Percentiles rank a stretch among this genome's conserved stretches.
phyloP scores from a whole-genome alignment of 2,113 vertebrate species.

The Haemorhous mexicanus region DNA sequence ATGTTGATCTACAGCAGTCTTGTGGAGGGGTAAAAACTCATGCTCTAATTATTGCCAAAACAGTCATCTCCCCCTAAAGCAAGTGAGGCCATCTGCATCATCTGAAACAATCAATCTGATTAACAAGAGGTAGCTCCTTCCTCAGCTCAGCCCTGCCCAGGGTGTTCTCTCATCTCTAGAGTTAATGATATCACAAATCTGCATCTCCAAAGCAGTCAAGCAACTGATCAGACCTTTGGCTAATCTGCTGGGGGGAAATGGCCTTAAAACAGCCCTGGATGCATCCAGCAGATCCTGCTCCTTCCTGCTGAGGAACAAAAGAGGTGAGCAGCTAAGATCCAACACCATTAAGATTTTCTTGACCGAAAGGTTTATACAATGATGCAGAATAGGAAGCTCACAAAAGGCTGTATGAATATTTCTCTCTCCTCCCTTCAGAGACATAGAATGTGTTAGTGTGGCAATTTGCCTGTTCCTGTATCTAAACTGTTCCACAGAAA shows the following conservation, averaged over 20 bases:
- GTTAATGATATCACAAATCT: not conserved
- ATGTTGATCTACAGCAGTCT: not conserved
- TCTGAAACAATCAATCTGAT: not conserved
- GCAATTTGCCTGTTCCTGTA: not conserved
- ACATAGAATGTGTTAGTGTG: not conserved
- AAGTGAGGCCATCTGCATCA: not conserved
- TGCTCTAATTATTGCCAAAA: not conserved
- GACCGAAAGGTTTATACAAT: not conserved
- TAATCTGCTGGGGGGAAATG: not conserved
- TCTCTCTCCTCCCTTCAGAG: not conserved
- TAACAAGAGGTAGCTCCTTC: not conserved
- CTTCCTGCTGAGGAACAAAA: not conserved
- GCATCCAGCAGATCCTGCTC: not conserved
- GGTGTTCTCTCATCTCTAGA: not conserved
- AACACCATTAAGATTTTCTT: not conserved
- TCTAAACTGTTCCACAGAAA: slow-evolving; percentile 29
- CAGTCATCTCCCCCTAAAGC: not conserved
- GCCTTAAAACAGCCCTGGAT: not conserved
- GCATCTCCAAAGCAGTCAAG: not conserved
- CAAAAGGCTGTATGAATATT: not conserved
- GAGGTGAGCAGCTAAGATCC: not conserved
- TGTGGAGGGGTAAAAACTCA: not conserved
- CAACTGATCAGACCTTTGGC: not conserved
- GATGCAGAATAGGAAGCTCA: not conserved
- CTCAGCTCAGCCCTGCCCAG: not conserved